phyloP scores from a whole-genome alignment of 1,140 invertebrate genomes.

The Bilobella aurantiaca region DNA sequence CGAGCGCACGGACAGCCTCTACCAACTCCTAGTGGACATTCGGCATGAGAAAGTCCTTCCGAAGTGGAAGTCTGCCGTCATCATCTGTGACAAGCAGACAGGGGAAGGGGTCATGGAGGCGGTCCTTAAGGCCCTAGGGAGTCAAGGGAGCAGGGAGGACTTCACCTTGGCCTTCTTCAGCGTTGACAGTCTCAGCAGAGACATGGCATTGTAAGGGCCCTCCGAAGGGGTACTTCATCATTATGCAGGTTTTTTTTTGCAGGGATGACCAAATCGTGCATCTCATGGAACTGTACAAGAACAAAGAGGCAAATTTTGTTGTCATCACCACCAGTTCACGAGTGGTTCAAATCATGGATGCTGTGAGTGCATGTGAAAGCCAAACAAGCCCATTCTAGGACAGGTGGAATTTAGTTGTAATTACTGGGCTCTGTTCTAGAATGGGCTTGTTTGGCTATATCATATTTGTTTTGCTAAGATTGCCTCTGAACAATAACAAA shows the following conservation, averaged over 20 bases:
- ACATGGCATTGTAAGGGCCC: constrained; percentile 21
- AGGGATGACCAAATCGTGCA: constrained; percentile 28
- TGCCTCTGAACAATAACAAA: too few relatives aligned
- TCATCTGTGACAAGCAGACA: constrained; percentile 25
- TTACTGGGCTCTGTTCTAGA: too few relatives aligned
- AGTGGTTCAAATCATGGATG: constrained; percentile 19
- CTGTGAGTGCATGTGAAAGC: too few relatives aligned
- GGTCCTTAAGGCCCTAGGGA: constrained; percentile 19
- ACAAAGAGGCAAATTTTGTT: constrained; percentile 21
- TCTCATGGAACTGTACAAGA: constrained; percentile 11
- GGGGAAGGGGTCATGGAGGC: constrained; percentile 20
- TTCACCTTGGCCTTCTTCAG: constrained; percentile 21
- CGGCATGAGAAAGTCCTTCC: constrained; percentile 19
- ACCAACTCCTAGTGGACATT: constrained; percentile 30
- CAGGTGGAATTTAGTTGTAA: too few relatives aligned
- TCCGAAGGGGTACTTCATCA: neutral
- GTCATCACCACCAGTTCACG: constrained; percentile 15
- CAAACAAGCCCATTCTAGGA: too few relatives aligned
- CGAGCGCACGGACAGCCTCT: constrained; percentile 15
- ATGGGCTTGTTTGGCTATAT: too few relatives aligned
- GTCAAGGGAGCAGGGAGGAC: constrained; percentile 11
- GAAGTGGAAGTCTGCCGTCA: constrained; percentile 19
- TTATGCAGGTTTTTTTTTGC: neutral
- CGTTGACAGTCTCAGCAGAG: constrained; percentile 23
- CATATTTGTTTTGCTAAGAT: too few relatives aligned